phyloP scores from a whole-genome alignment of 2,888 invertebrate species.

The Eupithecia exiguata region DNA sequence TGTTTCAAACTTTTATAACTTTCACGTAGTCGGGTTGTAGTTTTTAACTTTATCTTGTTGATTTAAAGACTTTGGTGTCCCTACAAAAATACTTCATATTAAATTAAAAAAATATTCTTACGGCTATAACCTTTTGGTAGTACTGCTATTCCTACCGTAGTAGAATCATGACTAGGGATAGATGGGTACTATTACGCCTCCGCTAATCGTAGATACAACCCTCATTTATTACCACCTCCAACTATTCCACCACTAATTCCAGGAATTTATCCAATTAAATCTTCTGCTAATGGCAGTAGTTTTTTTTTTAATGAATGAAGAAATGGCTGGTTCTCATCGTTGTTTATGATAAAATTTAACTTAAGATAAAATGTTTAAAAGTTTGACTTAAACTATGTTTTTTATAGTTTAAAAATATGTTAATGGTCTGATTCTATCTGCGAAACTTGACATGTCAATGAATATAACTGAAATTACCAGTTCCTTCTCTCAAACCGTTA shows the following conservation, averaged over 20 bases:
- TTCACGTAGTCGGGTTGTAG: too few relatives aligned
- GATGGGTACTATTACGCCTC: neutral
- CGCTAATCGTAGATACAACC: neutral
- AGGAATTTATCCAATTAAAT: neutral
- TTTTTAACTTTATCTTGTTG: too few relatives aligned
- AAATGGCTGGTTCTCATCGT: neutral
- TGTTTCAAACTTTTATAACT: too few relatives aligned
- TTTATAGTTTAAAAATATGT: neutral
- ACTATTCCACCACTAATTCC: neutral
- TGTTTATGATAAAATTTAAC: neutral
- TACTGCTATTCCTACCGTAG: neutral
- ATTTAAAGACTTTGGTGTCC: neutral
- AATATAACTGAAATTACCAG: neutral
- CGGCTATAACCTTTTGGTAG: neutral
- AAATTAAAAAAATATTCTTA: neutral
- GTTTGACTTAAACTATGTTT: neutral
- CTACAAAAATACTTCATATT: neutral
- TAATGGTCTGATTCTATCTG: neutral
- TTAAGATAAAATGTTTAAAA: neutral
- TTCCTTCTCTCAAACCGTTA: neutral
- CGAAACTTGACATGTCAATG: neutral
- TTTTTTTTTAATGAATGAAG: neutral
- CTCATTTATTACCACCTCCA: slow-evolving; percentile 1
- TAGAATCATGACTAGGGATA: neutral
- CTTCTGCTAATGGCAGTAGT: neutral